Evolutionary conservation across 2,888 invertebrate species (phyloP).

Genomic region (Lacanobia wlatinum): DNA sequence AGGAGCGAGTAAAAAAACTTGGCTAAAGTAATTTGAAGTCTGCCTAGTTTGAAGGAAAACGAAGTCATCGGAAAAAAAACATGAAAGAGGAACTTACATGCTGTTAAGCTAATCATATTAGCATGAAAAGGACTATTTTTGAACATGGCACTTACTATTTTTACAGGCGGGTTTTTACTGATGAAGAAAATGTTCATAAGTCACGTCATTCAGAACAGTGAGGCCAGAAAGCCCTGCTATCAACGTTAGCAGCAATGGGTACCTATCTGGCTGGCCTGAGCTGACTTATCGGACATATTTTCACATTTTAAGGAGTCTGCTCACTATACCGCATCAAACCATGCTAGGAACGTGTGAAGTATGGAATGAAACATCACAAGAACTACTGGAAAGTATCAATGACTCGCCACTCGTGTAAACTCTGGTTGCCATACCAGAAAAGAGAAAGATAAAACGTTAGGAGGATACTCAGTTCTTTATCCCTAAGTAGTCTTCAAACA

Average conservation of each 20-base stretch:
- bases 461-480: not conserved
- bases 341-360: too few relatives aligned
- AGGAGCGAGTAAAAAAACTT: conserved; percentile 25
- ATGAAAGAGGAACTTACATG: not conserved
- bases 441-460: not conserved
- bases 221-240: too few relatives aligned
- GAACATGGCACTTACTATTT: not conserved
- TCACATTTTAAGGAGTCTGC: too few relatives aligned
- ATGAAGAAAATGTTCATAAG: not conserved
- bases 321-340: too few relatives aligned
- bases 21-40: conserved; percentile 41
- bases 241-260: too few relatives aligned
- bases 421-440: not conserved
- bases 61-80: conserved; percentile 16
- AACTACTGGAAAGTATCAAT: too few relatives aligned
- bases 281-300: too few relatives aligned
- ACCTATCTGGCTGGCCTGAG: too few relatives aligned
- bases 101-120: not conserved
- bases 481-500: not conserved
- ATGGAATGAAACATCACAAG: too few relatives aligned
- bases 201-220: not conserved
- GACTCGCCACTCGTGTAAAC: too few relatives aligned
- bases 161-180: not conserved
- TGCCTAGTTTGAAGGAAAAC: conserved; percentile 18
- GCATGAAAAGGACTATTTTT: not conserved